Evolutionary conservation across 2,113 vertebrate genomes (phyloP), one percentile per base, ranked within the genome.

Genomic region (Candoia aspera): DNA sequence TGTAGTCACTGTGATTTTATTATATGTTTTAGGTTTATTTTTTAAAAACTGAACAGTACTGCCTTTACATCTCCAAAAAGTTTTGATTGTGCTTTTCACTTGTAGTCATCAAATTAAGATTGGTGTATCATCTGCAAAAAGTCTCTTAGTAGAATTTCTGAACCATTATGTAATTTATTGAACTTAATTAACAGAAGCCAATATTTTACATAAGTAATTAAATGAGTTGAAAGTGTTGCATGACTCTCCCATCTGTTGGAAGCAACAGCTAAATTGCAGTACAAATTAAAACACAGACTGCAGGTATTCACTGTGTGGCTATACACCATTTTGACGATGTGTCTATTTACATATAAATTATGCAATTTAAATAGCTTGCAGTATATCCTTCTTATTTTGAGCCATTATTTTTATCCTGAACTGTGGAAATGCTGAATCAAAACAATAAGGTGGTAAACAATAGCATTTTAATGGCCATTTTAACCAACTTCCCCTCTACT

Each of bases 151-250:
- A 89, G 87, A 94, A 92, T 93, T 68, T 92, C 46, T 92, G 88
- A 94, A 86, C 68, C 62, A 42, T 11, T 85, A n/a, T 95, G 84
- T 94, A 93, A 95, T 96, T 94, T 95, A 93, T 83, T 96, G 92
- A 57, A 92, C 79, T 93, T 94, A 95, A 95, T 96, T 96, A 96
- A 96, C 92, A 92, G 33, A 93, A 94, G 89, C 93, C 92, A 92
- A 94, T 97, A 94, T 93, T 94, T 94, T 93, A 95, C 94, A 95
- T 90, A 96, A 93, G 87, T 94, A 95, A 96, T 95, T 96, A 95
- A 95, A 91, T 89, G 62, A 90, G 5, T 92, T 96, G 23, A 94
- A 95, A 95, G 90, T 91, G 87, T 93, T 95, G 60, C 53, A 79
- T 1, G 10, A 86, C 91, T 95, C 8, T 4, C 93, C 90, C 90